Conservation (phyloP, 2,797 vertebrate species). For the Semotilus atromaculatus region DNA sequence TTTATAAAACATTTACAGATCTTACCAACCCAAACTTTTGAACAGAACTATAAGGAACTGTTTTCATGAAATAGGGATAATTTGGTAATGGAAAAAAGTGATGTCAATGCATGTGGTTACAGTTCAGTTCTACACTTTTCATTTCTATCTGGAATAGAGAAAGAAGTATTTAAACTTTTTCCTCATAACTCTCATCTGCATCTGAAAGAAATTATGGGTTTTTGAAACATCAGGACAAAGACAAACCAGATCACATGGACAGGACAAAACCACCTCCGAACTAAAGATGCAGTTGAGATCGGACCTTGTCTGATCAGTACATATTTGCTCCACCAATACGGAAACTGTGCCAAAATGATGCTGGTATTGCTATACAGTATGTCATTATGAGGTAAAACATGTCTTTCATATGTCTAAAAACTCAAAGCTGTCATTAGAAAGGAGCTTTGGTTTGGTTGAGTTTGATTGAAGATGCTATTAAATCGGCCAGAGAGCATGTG, state of each 20-base stretch:
- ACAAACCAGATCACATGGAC: constrained; percentile 17
- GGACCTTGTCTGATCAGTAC: neutral
- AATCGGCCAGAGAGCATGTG: constrained; percentile 14
- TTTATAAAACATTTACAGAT: neutral
- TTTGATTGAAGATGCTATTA: constrained; percentile 38
- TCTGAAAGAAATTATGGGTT: constrained; percentile 14
- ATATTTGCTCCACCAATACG: neutral
- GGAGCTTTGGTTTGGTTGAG: constrained; percentile 32
- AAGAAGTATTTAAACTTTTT: neutral
- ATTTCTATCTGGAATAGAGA: neutral
- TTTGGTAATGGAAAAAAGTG: neutral
- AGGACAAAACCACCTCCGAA: neutral
- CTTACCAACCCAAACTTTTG: neutral
- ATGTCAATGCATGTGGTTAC: neutral
- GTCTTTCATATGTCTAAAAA: constrained; percentile 41
- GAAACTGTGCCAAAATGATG: neutral
- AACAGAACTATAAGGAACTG: neutral
- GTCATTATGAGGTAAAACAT: constrained; percentile 33
- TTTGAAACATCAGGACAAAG: constrained; percentile 16
- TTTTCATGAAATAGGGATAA: neutral
- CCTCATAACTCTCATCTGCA: neutral
- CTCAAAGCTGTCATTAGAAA: constrained; percentile 46
- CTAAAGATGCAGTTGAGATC: neutral
- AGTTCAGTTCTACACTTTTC: neutral
- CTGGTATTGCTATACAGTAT: constrained; percentile 5